These are phyloP conservation scores for Helobdella robusta DNA, from an alignment of 2,888 invertebrate genomes.

Conservation along the genomic window DNA sequence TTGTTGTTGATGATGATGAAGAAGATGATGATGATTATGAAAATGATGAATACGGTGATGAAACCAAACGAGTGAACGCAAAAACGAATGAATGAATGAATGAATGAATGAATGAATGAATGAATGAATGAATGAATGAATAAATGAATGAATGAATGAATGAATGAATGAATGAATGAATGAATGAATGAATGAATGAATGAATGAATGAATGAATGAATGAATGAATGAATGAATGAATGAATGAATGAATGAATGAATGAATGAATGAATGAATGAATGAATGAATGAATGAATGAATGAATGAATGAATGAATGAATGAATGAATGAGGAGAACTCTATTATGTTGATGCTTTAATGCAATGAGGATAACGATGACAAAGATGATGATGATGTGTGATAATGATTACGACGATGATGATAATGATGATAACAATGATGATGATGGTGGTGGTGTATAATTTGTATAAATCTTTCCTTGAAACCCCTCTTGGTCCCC, in stretches of 20 bases:
- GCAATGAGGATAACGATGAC: neutral
- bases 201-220: conserved; percentile 7
- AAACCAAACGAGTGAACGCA: too few relatives aligned
- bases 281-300: conserved; percentile 11
- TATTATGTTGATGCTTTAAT: too few relatives aligned
- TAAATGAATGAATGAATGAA: too few relatives aligned
- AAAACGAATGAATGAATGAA: too few relatives aligned
- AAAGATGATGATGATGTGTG: neutral
- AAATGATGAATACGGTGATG: neutral
- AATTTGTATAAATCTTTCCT: too few relatives aligned
- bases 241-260: neutral
- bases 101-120: conserved; percentile 4
- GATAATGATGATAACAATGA: conserved; percentile 33
- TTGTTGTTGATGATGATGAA: neutral
- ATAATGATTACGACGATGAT: neutral
- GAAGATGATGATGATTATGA: neutral
- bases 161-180: conserved; percentile 22
- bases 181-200: neutral
- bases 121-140: too few relatives aligned
- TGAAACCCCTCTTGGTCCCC: too few relatives aligned
- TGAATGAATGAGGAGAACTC: too few relatives aligned
- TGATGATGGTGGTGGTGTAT: conserved; percentile 56
- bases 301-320: too few relatives aligned
- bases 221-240: conserved; percentile 1
- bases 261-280: conserved; percentile 21